Percentiles rank a stretch among this genome's conserved stretches.
phyloP scores from a whole-genome alignment of 2,888 invertebrate species.

The Calliopum simillimum region DNA sequence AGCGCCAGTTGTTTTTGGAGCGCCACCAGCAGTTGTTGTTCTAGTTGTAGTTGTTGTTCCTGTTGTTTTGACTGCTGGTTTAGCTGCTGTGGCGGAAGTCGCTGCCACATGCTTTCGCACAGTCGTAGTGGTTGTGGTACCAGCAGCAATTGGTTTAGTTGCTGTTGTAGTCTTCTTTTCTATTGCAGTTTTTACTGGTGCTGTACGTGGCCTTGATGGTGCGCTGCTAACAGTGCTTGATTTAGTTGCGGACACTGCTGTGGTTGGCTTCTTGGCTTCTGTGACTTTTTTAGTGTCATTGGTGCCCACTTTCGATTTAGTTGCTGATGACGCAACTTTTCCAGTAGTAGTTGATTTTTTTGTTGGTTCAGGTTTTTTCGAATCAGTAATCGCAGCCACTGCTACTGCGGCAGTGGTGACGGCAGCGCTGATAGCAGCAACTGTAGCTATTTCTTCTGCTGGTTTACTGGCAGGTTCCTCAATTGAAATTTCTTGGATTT shows the following conservation, averaged over 20 bases:
- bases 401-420: constrained; percentile 35
- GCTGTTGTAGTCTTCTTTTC: constrained; percentile 6
- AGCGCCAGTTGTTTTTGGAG: constrained; percentile 13
- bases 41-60: constrained; percentile 40
- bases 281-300: constrained; percentile 41
- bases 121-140: constrained; percentile 28
- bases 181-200: constrained; percentile 46
- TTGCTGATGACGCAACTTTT: constrained; percentile 11
- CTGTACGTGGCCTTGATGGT: constrained; percentile 55
- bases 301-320: constrained; percentile 40
- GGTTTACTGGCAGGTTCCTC: constrained; percentile 23
- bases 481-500: constrained; percentile 1
- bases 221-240: constrained; percentile 21
- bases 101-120: constrained; percentile 42
- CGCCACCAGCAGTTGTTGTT: constrained; percentile 4
- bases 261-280: constrained; percentile 47
- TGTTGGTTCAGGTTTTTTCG: constrained; percentile 38
- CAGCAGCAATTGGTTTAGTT: constrained; percentile 28
- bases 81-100: constrained; percentile 29
- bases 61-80: constrained; percentile 45
- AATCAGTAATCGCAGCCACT: constrained; percentile 4
- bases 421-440: constrained; percentile 39
- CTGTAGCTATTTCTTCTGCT: constrained; percentile 13
- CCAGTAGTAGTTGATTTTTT: constrained; percentile 13
- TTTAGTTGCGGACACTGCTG: constrained; percentile 38